Conservation (phyloP, 2,113 vertebrate genomes). For the Microtus ochrogaster region DNA sequence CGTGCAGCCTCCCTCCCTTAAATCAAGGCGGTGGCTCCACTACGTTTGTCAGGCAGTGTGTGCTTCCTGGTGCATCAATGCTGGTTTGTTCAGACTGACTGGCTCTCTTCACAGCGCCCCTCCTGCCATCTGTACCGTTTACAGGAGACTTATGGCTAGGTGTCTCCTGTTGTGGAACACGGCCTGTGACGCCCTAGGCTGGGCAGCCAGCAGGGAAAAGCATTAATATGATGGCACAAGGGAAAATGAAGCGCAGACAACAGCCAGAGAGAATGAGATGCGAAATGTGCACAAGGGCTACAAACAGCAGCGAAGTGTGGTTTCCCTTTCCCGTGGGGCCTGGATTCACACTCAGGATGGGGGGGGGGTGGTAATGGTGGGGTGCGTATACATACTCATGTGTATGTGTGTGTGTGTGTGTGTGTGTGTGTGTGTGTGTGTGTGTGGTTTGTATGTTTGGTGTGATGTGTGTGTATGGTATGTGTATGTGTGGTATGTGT, state of each 20-base stretch:
- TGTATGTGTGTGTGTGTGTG: not conserved
- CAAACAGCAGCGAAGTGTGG: not conserved
- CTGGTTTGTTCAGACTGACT: conserved; percentile 95
- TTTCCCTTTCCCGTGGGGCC: not conserved
- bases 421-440: not conserved
- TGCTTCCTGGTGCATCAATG: conserved; percentile 93
- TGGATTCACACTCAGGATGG: not conserved
- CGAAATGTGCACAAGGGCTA: not conserved
- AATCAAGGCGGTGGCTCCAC: conserved; percentile 41
- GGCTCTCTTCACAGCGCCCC: conserved; percentile 94
- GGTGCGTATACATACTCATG: not conserved
- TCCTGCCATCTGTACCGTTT: conserved; percentile 93
- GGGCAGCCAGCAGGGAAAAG: conserved; percentile 89
- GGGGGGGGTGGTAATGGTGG: not conserved
- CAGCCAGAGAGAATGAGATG: conserved; percentile 79
- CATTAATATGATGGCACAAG: conserved; percentile 95
- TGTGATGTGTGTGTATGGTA: no score
- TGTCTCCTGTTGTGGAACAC: conserved; percentile 93
- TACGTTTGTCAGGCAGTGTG: conserved; percentile 67
- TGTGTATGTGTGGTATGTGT: no score
- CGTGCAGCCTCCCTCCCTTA: conserved; percentile 37
- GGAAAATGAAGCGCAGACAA: conserved; percentile 83
- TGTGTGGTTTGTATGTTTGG: no score
- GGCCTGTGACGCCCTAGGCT: conserved; percentile 93
- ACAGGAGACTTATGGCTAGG: conserved; percentile 96